Conservation (phyloP, 1,140 invertebrate genomes). For the Hyles vespertilio region DNA sequence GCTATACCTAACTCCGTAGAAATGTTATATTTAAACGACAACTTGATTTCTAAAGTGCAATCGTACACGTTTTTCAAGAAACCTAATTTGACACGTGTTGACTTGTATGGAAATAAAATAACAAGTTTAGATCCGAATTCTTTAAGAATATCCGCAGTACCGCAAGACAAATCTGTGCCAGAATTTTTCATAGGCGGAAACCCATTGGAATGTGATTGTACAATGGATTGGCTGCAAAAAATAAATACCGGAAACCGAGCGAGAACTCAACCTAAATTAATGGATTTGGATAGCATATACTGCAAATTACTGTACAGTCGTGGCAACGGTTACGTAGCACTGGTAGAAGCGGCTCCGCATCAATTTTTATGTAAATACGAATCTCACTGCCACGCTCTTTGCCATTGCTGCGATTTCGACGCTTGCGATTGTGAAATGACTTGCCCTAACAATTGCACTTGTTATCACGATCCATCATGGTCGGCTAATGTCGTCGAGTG, state of each 20-base stretch:
- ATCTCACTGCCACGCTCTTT: conserved; percentile 91
- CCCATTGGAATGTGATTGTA: conserved; percentile 92
- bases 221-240: conserved; percentile 84
- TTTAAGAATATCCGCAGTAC: conserved; percentile 87
- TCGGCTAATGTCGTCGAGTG: conserved; percentile 95
- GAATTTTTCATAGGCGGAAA: conserved; percentile 95
- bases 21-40: conserved; percentile 89
- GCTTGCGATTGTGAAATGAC: conserved; percentile 97
- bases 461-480: conserved; percentile 95
- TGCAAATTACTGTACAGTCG: conserved; percentile 92
- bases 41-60: conserved; percentile 90
- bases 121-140: conserved; percentile 91
- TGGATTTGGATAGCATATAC: conserved; percentile 91
- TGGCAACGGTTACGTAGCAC: conserved; percentile 85
- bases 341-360: conserved; percentile 88
- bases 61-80: conserved; percentile 96
- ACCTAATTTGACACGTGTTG: conserved; percentile 90
- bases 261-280: conserved; percentile 89
- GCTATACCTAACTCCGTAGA: conserved; percentile 92
- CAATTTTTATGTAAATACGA: conserved; percentile 95
- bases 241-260: conserved; percentile 85
- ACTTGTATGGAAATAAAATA: conserved; percentile 90
- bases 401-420: conserved; percentile 95
- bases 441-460: conserved; percentile 92
- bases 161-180: conserved; percentile 85